Base-by-base conservation (phyloP, 2,888 invertebrate genomes). In the Phyllotreta cruciferae region DNA sequence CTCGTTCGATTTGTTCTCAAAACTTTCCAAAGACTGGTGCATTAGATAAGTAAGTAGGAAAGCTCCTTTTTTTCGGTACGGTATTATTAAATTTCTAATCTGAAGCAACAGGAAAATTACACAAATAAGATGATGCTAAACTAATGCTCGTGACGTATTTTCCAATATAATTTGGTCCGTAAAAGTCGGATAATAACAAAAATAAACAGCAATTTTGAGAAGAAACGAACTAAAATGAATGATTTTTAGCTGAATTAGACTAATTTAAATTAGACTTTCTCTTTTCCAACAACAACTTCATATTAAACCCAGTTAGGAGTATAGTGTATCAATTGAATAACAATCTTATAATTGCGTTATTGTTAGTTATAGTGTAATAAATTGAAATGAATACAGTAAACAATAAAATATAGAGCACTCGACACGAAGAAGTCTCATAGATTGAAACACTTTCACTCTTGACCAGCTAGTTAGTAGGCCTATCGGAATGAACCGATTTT, bases 391-490 rank as follows among this genome's bases (percentile, higher is more conserved):
- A 44, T 10, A 13, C 47, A 7, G 34, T 24, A 24, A 13, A 56
- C 6, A 10, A 38, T 24, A 57, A 39, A 50, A 57, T 41, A 50
- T 57, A 50, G 57, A 50, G 37, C 57, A 57, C 14, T 24, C 24
- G 4, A 4, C 24, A 24, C 9, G 11, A n/a, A n/a, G 7, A 39
- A 41, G 49, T 57, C 57, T 50, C 41, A 57, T 35, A 39, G 13
- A 39, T 34, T 24, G 24, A 11, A 57, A 13, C 41, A 57, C 57
- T 57, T 57, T 57, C 57, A 57, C 57, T 57, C 49, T 57, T 57
- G 57, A 57, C 57, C 49, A 57, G 49, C 41, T 24, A 50, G 39
- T 34, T 50, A 39, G 41, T 49, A 50, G 34, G 41, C 54, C 24
- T 24, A 24, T 60, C 45, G 13, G 45, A 60, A 60, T 60, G 36